Evolutionary conservation across 2,888 invertebrate genomes (phyloP).

Genomic region (Apodemia duryi): DNA sequence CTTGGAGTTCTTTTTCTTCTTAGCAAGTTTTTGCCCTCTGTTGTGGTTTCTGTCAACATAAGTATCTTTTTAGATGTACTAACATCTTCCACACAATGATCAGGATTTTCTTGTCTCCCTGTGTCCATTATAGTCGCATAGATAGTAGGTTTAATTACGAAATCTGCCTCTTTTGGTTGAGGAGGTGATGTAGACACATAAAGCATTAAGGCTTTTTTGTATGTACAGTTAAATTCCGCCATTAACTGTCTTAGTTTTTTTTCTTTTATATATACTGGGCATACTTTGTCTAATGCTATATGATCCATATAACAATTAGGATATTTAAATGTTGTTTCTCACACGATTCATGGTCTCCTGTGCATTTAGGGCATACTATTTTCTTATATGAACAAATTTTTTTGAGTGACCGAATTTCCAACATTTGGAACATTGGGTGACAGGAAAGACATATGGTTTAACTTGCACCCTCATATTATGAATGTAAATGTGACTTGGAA

Average conservation of each 20-base stretch:
- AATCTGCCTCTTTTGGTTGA: no score
- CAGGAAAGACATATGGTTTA: constrained; percentile 7
- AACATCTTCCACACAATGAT: neutral
- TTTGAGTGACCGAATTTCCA: constrained; percentile 8
- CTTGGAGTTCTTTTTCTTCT: neutral
- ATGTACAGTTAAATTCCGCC: neutral
- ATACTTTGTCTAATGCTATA: neutral
- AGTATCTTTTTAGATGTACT: neutral
- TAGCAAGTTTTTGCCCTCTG: neutral
- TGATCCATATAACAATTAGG: neutral
- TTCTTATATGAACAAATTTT: neutral
- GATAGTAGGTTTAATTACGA: no score
- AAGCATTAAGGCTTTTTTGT: no score
- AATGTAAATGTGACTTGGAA: constrained; percentile 1
- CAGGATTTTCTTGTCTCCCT: neutral
- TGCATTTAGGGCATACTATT: neutral
- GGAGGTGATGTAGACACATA: no score
- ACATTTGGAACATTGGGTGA: constrained; percentile 2
- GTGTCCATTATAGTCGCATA: no score
- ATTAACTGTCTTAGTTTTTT: neutral
- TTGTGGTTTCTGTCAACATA: neutral
- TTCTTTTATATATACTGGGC: neutral
- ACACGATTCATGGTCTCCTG: neutral
- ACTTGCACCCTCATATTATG: neutral
- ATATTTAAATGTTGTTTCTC: neutral